A percentile compares a stretch with the other conserved stretches of the same genome.
Conservation (phyloP, 2,113 vertebrate species). For the Heterocephalus glaber region DNA sequence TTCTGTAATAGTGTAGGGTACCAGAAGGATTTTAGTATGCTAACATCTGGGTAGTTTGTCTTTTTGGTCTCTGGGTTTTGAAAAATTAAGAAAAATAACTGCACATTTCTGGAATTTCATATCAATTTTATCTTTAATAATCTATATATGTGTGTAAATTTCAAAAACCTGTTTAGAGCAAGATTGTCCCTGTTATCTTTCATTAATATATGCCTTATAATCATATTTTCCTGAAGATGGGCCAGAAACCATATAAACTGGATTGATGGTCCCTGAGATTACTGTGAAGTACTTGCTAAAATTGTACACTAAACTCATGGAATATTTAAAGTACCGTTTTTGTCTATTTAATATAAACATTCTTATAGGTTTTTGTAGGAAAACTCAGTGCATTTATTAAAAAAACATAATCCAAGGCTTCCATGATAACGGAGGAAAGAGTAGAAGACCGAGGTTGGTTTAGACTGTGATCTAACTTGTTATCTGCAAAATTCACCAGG, state of each 20-base stretch:
- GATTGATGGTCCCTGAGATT: not conserved
- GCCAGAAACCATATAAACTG: not conserved
- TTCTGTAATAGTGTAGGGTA: not conserved
- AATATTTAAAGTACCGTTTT: not conserved
- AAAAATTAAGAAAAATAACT: slow-evolving; percentile 29
- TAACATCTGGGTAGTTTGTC: not conserved
- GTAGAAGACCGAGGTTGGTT: not conserved
- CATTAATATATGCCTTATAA: not conserved
- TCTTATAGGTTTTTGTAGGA: not conserved
- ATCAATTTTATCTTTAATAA: slow-evolving; percentile 54
- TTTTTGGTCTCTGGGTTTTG: slow-evolving; percentile 13
- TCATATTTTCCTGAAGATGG: slow-evolving; percentile 31
- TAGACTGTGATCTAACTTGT: not conserved
- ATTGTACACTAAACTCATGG: not conserved
- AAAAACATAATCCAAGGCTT: not conserved
- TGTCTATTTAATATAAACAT: slow-evolving; percentile 31
- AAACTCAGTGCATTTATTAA: not conserved
- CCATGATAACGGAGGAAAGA: not conserved
- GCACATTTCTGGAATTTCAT: slow-evolving; percentile 44
- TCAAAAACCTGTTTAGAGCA: not conserved
- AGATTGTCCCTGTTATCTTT: slow-evolving; percentile 1
- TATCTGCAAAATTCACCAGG: not conserved
- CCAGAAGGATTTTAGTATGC: not conserved
- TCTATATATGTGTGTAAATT: not conserved
- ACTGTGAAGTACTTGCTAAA: not conserved